Base-by-base conservation (phyloP, 2,888 invertebrate genomes). In the Pandemis cinnamomeana region DNA sequence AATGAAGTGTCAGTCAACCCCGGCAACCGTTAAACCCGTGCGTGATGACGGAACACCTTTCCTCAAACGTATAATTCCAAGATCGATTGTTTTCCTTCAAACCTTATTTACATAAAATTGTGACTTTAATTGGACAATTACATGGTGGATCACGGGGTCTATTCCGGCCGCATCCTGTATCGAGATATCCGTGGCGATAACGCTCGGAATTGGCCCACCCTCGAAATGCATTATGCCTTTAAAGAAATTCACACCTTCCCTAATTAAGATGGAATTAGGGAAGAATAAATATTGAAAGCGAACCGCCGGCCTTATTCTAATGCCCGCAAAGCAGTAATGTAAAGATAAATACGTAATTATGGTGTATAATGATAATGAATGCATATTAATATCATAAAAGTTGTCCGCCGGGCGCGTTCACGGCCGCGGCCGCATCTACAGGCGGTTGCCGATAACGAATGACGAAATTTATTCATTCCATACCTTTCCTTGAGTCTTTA, bases 121-220 rank as follows among this genome's bases (percentile, higher is more conserved):
- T 86, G 86, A 83, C 84, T 89, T 89, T 92, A 93, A 93, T 93
- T 93, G 91, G 92, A 89, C 92, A 91, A 93, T 93, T 92, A 93
- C 90, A 90, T 85, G 89, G 87, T 87, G 87, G 84, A 86, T 88
- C 89, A 83, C 77, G 85, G 85, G 85, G 88, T 88, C 88, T 90
- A 89, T 88, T 85, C 82, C 86, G 83, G 84, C 87, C 88, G 84
- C 90, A 87, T 91, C 90, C 89, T 89, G 89, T 85, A 80, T 87
- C 80, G 80, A 90, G 91, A 92, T 92, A 90, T 87, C 80, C 79
- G 77, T 83, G 78, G 72, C 83, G 91, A 92, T 91, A 91, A 89
- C 78, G 76, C 69, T 73, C 83, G 77, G 83, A 86, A 85, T 85
- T 86, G 87, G 91, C 87, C 91, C 91, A 91, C 92, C 91, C 92